phyloP scores from a whole-genome alignment of 2,888 invertebrate species.

The Balanococcus diminutus region DNA sequence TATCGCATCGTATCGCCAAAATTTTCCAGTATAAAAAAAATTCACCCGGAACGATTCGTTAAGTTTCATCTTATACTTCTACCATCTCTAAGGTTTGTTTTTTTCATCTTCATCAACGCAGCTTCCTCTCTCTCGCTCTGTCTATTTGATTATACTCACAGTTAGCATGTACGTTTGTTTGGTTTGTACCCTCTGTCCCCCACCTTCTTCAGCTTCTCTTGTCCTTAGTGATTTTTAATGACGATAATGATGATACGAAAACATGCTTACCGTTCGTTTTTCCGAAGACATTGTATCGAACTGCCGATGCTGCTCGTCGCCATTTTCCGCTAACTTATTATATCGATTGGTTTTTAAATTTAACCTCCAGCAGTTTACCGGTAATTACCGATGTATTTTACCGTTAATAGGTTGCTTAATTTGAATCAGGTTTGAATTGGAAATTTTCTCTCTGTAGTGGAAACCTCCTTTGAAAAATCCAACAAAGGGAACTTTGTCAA shows the following conservation, averaged over 20 bases:
- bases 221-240: background rate
- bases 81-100: background rate
- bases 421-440: too few species aligned
- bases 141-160: background rate
- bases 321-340: constrained; percentile 26
- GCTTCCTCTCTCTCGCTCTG: background rate
- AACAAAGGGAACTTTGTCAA: too few species aligned
- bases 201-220: background rate
- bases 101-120: background rate
- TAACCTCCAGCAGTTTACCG: too few species aligned
- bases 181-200: background rate
- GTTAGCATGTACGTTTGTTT: constrained; percentile 1
- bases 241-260: constrained; percentile 11
- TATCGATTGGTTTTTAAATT: too few species aligned
- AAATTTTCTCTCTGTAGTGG: too few species aligned
- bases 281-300: background rate
- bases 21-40: background rate
- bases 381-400: too few species aligned
- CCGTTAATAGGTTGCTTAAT: too few species aligned
- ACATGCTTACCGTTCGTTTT: background rate
- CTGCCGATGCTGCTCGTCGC: background rate
- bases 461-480: too few species aligned
- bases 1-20: constrained; percentile 18
- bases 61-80: background rate
- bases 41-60: constrained; percentile 51